Evolutionary conservation across 2,888 invertebrate species (phyloP).

Genomic region (Mechanitis mazaeus): DNA sequence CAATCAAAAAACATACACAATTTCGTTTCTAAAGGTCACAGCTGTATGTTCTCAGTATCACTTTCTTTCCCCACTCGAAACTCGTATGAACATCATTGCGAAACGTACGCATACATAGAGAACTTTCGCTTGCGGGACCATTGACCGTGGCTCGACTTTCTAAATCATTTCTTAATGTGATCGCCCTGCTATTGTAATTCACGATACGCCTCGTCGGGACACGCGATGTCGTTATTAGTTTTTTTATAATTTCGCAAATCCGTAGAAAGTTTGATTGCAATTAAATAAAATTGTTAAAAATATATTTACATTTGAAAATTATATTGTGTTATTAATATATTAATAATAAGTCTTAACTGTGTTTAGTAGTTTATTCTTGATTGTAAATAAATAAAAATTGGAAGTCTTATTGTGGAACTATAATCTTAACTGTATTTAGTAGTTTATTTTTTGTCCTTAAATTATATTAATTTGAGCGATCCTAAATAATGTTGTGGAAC

Average conservation of each 20-base stretch:
- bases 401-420: too few relatives aligned
- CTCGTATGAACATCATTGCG: slow-evolving; percentile 31
- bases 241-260: slow-evolving; percentile 60
- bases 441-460: too few relatives aligned
- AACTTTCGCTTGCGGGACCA: slow-evolving; percentile 71
- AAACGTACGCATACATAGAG: slow-evolving; percentile 45
- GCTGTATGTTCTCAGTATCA: slow-evolving; percentile 32
- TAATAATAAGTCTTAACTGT: too few relatives aligned
- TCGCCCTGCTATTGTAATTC: slow-evolving; percentile 68
- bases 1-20: slow-evolving; percentile 2
- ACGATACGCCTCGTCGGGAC: slow-evolving; percentile 59
- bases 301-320: too few relatives aligned
- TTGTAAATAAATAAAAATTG: too few relatives aligned
- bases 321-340: too few relatives aligned
- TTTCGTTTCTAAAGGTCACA: slow-evolving; percentile 24
- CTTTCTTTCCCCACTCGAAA: slow-evolving; percentile 44
- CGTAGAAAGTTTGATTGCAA: slow-evolving; percentile 53
- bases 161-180: slow-evolving; percentile 72
- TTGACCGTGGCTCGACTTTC: slow-evolving; percentile 74
- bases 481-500: too few relatives aligned
- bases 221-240: slow-evolving; percentile 64
- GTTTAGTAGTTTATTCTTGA: too few relatives aligned
- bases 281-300: neutral
- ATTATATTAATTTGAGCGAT: too few relatives aligned
- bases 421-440: too few relatives aligned